A percentile compares a stretch with the other conserved stretches of the same genome.
Conservation (phyloP, 2,113 vertebrate genomes). For the Dasyprocta punctata region DNA sequence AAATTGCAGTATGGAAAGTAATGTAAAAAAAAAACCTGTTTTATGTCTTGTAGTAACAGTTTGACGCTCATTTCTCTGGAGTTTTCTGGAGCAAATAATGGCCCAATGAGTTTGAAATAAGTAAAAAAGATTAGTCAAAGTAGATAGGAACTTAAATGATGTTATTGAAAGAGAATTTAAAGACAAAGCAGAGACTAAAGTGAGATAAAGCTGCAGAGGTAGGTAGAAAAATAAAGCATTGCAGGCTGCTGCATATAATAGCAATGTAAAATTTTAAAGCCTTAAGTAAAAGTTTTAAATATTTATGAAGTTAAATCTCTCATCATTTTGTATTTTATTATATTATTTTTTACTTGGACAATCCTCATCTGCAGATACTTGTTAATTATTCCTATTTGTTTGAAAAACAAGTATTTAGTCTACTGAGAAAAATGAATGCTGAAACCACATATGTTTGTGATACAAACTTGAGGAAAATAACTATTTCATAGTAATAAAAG, state of each 20-base stretch:
- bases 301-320: neutral
- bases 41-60: neutral
- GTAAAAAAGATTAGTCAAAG: neutral
- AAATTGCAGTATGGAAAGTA: neutral
- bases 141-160: neutral
- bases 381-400: neutral
- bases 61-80: neutral
- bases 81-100: neutral
- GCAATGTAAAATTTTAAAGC: neutral
- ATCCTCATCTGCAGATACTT: neutral
- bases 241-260: neutral
- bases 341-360: neutral
- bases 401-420: neutral
- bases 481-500: neutral
- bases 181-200: neutral
- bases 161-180: neutral
- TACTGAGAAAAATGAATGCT: neutral
- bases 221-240: neutral
- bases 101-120: neutral
- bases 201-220: neutral
- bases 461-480: neutral
- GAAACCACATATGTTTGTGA: slow-evolving; percentile 28
- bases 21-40: neutral
- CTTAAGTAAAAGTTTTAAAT: neutral
- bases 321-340: neutral